Evolutionary conservation across 2,113 vertebrate species (phyloP), one percentile per base, ranked within the genome.

Genomic region (Gnathonemus echidnorhynchus): DNA sequence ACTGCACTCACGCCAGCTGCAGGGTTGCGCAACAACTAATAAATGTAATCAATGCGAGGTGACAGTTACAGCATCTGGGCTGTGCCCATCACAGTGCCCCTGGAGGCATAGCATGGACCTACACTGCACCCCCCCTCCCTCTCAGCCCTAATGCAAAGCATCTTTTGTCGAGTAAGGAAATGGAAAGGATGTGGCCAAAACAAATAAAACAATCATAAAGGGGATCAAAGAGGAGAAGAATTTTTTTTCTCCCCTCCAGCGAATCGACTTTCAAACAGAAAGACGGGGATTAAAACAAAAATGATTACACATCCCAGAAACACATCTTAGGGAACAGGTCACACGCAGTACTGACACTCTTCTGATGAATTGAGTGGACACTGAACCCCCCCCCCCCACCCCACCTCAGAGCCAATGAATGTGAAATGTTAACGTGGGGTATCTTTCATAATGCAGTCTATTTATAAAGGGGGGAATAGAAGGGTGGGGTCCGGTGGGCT

Each of bases 181-280:
- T 93, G 90, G 95, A 95, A 93, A 97, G 97, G 97, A 97, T 97
- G 96, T 97, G 97, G 97, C 96, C 95, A 93, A 96, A 95, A 93
- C 96, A 96, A 97, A 97, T 96, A 95, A 96, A 97, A 96, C 92
- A 96, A 95, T 96, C 95, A 96, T 94, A 94, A 95, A 95, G 95
- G 90, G 93, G 53, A 97, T 97, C 98, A 97, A 98, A 97, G 98
- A 97, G 84, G 1, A 94, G 97, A 97, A 98, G 97, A 94, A 94
- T 46, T 46, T 45, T 50, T 86, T 35, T 35, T 87, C 45, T 97
- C 97, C 97, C 97, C 97, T 97, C 97, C 97, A 97, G 94, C 94
- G 94, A 92, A 93, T 77, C 90, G 92, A 92, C 91, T 93, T 95
- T 96, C 94, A 93, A 90, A 93, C 91, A 92, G 86, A 90, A 89